phyloP scores from a whole-genome alignment of 1,140 invertebrate species.

The Micrasema longulum region DNA sequence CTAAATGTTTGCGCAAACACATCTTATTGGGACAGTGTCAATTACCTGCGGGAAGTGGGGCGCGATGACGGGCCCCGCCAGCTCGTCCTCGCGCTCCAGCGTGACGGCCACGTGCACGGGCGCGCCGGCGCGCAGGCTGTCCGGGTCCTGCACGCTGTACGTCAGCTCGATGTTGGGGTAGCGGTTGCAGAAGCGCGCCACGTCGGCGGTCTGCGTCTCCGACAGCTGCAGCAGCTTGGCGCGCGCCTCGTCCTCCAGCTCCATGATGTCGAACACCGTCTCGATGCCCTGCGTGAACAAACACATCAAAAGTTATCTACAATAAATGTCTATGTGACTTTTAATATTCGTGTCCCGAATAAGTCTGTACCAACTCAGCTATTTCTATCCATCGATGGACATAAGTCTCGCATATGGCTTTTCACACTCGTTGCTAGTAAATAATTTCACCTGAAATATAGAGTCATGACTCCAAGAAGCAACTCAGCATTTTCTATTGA shows the following conservation, averaged over 20 bases:
- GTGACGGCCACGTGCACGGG: constrained; percentile 77
- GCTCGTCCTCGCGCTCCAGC: constrained; percentile 96
- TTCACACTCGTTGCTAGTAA: too few relatives aligned
- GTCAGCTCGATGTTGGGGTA: constrained; percentile 99
- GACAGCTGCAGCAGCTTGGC: constrained; percentile 86
- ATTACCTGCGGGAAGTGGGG: constrained; percentile 95
- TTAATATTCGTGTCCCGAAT: too few relatives aligned
- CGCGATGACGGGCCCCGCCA: constrained; percentile 96
- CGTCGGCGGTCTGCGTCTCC: constrained; percentile 93
- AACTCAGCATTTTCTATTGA: too few relatives aligned
- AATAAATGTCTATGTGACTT: too few relatives aligned
- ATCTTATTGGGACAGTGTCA: too few relatives aligned
- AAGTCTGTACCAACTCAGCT: too few relatives aligned
- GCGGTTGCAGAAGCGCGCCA: constrained; percentile 97
- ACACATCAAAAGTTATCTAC: too few relatives aligned
- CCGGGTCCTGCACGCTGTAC: constrained; percentile 81
- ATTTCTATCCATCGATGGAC: too few relatives aligned
- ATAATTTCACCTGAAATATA: too few relatives aligned
- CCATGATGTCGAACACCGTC: constrained; percentile 98
- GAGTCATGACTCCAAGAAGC: too few relatives aligned
- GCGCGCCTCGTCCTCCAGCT: constrained; percentile 95
- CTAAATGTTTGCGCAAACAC: too few relatives aligned
- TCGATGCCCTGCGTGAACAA: constrained; percentile 89
- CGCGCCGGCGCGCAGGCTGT: constrained; percentile 60
- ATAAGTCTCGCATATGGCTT: too few relatives aligned